A percentile compares a stretch with the other conserved stretches of the same genome.
Conservation (phyloP, 35 echinoderm and acorn worm species). For the Ophioderma brevispina region DNA sequence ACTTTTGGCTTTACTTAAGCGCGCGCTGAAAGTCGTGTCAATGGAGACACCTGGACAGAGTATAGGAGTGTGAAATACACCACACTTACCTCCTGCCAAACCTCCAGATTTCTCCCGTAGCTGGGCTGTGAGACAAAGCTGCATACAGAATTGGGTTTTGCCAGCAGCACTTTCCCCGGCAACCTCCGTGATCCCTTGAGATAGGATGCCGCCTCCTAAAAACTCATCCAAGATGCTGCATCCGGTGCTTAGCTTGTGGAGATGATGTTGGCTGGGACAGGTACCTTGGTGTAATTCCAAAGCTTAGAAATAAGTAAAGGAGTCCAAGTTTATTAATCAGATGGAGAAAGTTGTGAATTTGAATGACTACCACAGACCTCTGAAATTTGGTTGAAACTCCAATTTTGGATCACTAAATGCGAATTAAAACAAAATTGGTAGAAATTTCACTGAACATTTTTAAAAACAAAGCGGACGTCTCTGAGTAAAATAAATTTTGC, state of each 20-base stretch:
- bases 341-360: not conserved
- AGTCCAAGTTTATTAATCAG: not conserved
- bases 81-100: slow-evolving; percentile 72
- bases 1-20: too few relatives aligned
- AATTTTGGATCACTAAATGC: not conserved
- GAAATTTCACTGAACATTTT: too few relatives aligned
- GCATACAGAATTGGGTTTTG: slow-evolving; percentile 91
- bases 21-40: too few relatives aligned
- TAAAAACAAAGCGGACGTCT: too few relatives aligned
- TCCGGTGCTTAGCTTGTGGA: slow-evolving; percentile 46
- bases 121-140: slow-evolving; percentile 89
- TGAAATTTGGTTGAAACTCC: not conserved
- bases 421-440: too few relatives aligned
- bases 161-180: slow-evolving; percentile 94
- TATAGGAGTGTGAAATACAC: too few relatives aligned
- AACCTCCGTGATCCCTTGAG: slow-evolving; percentile 90
- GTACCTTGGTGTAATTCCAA: slow-evolving; percentile 62
- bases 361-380: not conserved
- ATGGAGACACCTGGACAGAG: too few relatives aligned
- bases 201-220: slow-evolving; percentile 80
- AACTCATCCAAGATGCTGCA: slow-evolving; percentile 85
- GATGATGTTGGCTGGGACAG: slow-evolving; percentile 7
- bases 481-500: too few relatives aligned
- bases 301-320: too few relatives aligned
- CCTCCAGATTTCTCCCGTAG: slow-evolving; percentile 54